Base-by-base conservation (phyloP, 2,888 invertebrate species). In the Callosobruchus maculatus region DNA sequence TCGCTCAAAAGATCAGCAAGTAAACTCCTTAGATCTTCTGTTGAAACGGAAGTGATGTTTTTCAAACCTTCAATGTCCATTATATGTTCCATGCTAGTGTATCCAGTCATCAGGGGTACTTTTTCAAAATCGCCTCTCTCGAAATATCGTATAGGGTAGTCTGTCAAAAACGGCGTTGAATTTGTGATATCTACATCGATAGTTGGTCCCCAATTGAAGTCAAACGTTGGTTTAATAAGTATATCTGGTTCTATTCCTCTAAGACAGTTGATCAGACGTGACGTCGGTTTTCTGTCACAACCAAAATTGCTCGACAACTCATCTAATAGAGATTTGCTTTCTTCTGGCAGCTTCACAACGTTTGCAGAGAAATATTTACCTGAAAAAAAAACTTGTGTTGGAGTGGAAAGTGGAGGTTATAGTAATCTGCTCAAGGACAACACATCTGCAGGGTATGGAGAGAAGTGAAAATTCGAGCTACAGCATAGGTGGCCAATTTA, bases 21-120 rank as follows among this genome's bases (percentile, higher is more conserved):
- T 86, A 93, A 89, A 21, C 88, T 78, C 22, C 82, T 79, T 20
- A 85, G 73, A 69, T 86, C 87, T 7, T 74, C 75, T 77, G 88
- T 88, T 77, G 90, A 90, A 13, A 21, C 26, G 18, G 90, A 91
- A 1, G 91, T 89, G 70, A 89, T 88, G 68, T 89, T 89, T 71
- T 90, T 90, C 68, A 91, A 88, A 22, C 90, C 84, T n/a, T 88
- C 88, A 71, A 88, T 85, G 21, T 91, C 88, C 0, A 95, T 84
- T 7, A 92, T 93, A 80, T 94, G 93, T 86, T 95, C 95, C 92
- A 95, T 95, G 80, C 93, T 92, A 0, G 95, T 95, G 80, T 92
- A 95, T 18, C 85, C 85, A n/a, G 92, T 90, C 79, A 95, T 85
- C 20, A 95, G 82, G 0, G 95, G 94, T 0, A 95, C 92, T 73